Evolutionary conservation across 2,797 vertebrate genomes (phyloP).

Genomic region (Artibeus lituratus): DNA sequence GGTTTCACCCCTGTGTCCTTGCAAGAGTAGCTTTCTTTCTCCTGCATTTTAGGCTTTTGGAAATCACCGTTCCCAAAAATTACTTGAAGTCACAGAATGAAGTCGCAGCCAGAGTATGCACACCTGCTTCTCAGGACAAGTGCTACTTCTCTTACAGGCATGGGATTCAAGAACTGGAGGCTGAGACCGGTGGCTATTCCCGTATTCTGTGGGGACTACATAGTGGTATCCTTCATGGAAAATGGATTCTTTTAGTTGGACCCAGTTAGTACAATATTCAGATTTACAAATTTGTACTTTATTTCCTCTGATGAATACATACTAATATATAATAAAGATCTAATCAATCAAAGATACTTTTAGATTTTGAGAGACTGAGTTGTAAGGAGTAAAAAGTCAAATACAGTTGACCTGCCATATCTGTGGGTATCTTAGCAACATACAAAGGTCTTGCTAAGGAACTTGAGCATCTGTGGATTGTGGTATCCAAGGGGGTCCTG

Average conservation of each 20-base stretch:
- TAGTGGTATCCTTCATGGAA: neutral
- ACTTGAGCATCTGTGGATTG: neutral
- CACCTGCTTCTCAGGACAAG: neutral
- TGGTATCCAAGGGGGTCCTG: neutral
- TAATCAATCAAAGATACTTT: neutral
- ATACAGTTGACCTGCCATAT: neutral
- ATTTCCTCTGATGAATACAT: neutral
- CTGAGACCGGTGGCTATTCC: neutral
- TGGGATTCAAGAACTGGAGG: neutral
- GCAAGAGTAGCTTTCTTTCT: neutral
- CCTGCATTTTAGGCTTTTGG: neutral
- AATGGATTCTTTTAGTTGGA: neutral
- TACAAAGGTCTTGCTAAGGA: neutral
- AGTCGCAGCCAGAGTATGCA: neutral
- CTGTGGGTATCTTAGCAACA: neutral
- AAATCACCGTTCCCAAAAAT: neutral
- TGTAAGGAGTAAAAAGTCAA: neutral
- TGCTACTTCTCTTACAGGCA: neutral
- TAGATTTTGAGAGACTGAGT: neutral
- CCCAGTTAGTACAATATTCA: neutral
- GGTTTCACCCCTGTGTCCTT: neutral
- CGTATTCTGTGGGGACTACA: neutral
- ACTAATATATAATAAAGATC: neutral
- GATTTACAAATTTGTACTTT: neutral
- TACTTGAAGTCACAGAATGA: neutral